Evolutionary conservation across 2,113 vertebrate genomes (phyloP), one percentile per base, ranked within the genome.

Genomic region (mouse (Mus musculus)): DNA sequence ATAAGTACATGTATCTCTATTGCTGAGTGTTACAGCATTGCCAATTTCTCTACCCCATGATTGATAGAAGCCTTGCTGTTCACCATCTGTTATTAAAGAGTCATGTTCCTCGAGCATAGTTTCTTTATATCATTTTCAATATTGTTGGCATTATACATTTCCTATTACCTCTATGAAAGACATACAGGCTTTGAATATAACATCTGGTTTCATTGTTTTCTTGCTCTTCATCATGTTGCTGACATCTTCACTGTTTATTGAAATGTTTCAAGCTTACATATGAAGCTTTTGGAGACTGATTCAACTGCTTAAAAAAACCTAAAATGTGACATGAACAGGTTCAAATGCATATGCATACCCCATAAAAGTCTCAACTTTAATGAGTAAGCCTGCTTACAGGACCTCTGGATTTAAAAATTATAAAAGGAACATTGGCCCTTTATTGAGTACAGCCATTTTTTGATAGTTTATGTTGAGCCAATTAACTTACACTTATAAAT

Each of bases 1-100:
- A 84, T 96, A 97, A 95, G 94, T 94, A 76, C 17, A 0, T 89
- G 84, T 91, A 95, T 94, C 96, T 95, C 88, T 94, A 39, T 92
- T 85, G 59, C 87, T 75, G 33, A 90, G 39, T 87, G 61, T 89
- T 94, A 63, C 0, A 77, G 63, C 30, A n/a, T 54, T 96, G 88
- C 93, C 88, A 92, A 4, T 24, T 88, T 88, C 86, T 94, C 71
- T 54, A 76, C 16, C n/a, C 61, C 8, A 1, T 95, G 90, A 96
- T 54, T 81, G 90, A 96, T 96, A 36, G 80, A 82, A 88, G 73
- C 76, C 88, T 94, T 56, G 90, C 75, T 89, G 39, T 42, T 88
- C 46, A 46, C 67, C 76, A 86, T 87, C 54, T 95, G 87, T 94
- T 82, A 94, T 72, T 90, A 88, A 90, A 24, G 22, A 93, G 56